Conservation (phyloP, 2,888 invertebrate genomes). For the Drosophila borealis region DNA sequence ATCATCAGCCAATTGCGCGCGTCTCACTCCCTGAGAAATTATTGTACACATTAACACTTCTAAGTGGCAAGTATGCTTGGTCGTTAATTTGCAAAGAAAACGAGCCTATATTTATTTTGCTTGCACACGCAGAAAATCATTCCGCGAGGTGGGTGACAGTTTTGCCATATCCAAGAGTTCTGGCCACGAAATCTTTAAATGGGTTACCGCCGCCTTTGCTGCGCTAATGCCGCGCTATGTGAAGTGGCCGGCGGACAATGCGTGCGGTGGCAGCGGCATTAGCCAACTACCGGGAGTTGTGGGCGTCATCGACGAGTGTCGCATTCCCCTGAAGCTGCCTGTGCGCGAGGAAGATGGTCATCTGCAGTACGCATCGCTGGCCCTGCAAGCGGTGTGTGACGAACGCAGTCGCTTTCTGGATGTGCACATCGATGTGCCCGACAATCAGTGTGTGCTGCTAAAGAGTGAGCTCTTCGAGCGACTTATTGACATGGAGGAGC, state of each 20-base stretch:
- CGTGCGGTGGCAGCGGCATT: not conserved
- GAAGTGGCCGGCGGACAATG: constrained; percentile 36
- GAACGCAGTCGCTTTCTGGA: constrained; percentile 47
- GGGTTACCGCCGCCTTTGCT: constrained; percentile 43
- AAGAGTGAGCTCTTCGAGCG: constrained; percentile 54
- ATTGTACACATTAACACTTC: constrained; percentile 44
- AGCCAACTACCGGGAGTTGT: constrained; percentile 43
- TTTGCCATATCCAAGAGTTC: constrained; percentile 59
- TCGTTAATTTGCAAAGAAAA: not conserved
- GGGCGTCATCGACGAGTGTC: constrained; percentile 53
- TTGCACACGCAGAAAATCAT: constrained; percentile 35
- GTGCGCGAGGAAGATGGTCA: constrained; percentile 27
- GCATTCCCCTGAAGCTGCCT: constrained; percentile 32
- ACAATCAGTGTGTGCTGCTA: constrained; percentile 43
- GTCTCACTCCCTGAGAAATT: constrained; percentile 50
- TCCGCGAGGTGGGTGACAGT: constrained; percentile 52
- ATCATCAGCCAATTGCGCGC: constrained; percentile 37
- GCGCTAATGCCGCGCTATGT: constrained; percentile 45
- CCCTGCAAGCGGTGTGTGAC: constrained; percentile 51
- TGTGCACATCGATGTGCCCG: constrained; percentile 49
- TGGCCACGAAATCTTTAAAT: constrained; percentile 55
- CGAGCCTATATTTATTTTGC: not conserved
- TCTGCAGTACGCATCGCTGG: constrained; percentile 20
- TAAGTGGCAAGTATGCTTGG: constrained; percentile 46
- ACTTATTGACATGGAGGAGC: constrained; percentile 34